These are phyloP conservation scores for Drosophila pseudotakahashii DNA, from an alignment of 2,888 invertebrate genomes.

Conservation along the genomic window DNA sequence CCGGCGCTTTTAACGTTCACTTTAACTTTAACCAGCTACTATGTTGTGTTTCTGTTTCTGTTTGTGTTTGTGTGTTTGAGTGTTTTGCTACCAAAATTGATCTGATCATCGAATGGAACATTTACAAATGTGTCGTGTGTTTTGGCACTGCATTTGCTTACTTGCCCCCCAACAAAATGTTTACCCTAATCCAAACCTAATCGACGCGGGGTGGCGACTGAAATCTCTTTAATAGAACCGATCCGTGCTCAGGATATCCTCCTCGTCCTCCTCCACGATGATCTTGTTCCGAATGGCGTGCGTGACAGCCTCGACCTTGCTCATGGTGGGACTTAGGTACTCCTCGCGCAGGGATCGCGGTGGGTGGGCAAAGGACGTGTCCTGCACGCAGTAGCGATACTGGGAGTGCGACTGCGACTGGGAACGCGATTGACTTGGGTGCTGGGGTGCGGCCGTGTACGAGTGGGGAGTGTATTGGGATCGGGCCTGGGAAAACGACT, in stretches of 20 bases:
- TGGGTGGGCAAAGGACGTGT: slow-evolving; percentile 63
- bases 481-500: slow-evolving; percentile 65
- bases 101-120: slow-evolving; percentile 55
- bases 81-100: slow-evolving; percentile 21
- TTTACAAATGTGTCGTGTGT: slow-evolving; percentile 58
- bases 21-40: slow-evolving; percentile 26
- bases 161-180: slow-evolving; percentile 1
- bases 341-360: slow-evolving; percentile 43
- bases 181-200: slow-evolving; percentile 18
- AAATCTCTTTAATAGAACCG: slow-evolving; percentile 84
- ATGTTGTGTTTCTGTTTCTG: slow-evolving; percentile 22
- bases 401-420: slow-evolving; percentile 16
- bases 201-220: slow-evolving; percentile 54
- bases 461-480: slow-evolving; percentile 26
- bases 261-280: slow-evolving; percentile 81
- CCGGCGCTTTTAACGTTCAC: slow-evolving; percentile 14
- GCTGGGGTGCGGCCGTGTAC: slow-evolving; percentile 11
- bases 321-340: slow-evolving; percentile 45
- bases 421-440: not conserved
- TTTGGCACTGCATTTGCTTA: slow-evolving; percentile 30
- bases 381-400: slow-evolving; percentile 54
- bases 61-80: slow-evolving; percentile 1
- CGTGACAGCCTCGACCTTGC: slow-evolving; percentile 73
- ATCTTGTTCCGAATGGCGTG: slow-evolving; percentile 81
- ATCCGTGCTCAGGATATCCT: slow-evolving; percentile 82